Percentiles rank a stretch among this genome's conserved stretches.
These are phyloP conservation scores for Helostoma temminkii DNA, from an alignment of 2,797 vertebrate species.

Conservation along the genomic window DNA sequence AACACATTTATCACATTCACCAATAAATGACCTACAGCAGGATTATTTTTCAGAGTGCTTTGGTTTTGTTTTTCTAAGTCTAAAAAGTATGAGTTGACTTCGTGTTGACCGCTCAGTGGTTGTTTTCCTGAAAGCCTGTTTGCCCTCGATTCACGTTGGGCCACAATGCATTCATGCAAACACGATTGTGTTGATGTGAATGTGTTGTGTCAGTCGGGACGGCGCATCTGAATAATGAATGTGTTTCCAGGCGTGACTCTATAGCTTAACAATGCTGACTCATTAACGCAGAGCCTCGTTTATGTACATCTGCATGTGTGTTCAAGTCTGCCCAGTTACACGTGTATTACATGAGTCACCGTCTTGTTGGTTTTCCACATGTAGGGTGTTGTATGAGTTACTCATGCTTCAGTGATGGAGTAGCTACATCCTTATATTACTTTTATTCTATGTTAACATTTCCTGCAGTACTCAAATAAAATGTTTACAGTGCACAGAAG, in stretches of 20 bases:
- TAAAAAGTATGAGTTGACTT: not conserved
- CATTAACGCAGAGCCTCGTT: slow-evolving; percentile 36
- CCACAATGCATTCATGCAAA: slow-evolving; percentile 50
- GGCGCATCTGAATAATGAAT: slow-evolving; percentile 65
- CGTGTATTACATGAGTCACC: slow-evolving; percentile 31
- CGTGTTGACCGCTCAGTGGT: slow-evolving; percentile 21
- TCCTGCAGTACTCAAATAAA: too few relatives aligned
- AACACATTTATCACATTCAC: too few relatives aligned
- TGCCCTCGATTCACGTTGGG: slow-evolving; percentile 34
- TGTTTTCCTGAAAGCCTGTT: slow-evolving; percentile 18
- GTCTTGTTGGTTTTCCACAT: slow-evolving; percentile 31
- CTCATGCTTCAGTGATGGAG: not conserved
- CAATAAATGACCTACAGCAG: too few relatives aligned
- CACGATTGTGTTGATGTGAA: slow-evolving; percentile 32
- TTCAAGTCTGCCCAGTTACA: slow-evolving; percentile 6
- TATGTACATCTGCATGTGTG: not conserved
- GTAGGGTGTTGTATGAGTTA: slow-evolving; percentile 17
- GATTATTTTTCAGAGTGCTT: too few relatives aligned
- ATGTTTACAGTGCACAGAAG: too few relatives aligned
- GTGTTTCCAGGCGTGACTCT: slow-evolving; percentile 58
- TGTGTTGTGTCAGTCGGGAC: slow-evolving; percentile 49
- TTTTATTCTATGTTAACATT: too few relatives aligned
- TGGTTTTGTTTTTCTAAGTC: not conserved
- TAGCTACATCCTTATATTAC: too few relatives aligned
- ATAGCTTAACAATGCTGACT: slow-evolving; percentile 41